Conservation (phyloP, 2,888 invertebrate genomes). For the Coecobrya sp. region DNA sequence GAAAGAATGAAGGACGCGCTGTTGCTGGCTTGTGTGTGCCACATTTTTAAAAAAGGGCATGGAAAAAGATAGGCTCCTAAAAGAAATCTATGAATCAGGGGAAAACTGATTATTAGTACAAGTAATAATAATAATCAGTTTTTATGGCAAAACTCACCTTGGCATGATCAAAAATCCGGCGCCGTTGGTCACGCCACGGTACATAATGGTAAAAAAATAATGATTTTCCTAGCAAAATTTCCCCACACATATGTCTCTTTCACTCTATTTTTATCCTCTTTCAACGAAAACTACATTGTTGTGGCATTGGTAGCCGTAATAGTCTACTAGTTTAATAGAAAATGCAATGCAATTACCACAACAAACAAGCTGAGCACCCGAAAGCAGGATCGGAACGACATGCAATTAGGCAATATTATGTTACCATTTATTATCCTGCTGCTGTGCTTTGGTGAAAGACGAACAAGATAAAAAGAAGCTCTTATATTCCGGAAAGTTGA, state of each 20-base stretch:
- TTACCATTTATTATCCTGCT: background rate
- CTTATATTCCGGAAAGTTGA: background rate
- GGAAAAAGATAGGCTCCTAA: background rate
- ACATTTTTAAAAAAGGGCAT: background rate
- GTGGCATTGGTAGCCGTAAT: too few species aligned
- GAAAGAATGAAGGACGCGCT: background rate
- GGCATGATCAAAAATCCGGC: too few species aligned
- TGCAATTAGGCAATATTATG: too few species aligned
- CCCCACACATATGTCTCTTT: too few species aligned
- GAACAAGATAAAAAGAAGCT: too few species aligned
- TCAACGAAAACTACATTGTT: too few species aligned
- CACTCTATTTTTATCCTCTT: too few species aligned
- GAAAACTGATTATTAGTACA: background rate
- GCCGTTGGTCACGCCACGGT: too few species aligned
- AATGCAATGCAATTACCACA: conserved; percentile 1
- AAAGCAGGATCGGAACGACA: background rate
- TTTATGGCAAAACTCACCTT: too few species aligned
- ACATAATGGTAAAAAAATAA: too few species aligned
- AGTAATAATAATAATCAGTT: background rate
- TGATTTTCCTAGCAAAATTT: too few species aligned
- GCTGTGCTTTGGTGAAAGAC: background rate
- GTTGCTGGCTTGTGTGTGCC: too few species aligned
- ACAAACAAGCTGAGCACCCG: background rate
- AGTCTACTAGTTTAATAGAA: background rate
- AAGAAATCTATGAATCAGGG: background rate